Conservation (phyloP, 2,113 vertebrate genomes). For the Piprites chloris region DNA sequence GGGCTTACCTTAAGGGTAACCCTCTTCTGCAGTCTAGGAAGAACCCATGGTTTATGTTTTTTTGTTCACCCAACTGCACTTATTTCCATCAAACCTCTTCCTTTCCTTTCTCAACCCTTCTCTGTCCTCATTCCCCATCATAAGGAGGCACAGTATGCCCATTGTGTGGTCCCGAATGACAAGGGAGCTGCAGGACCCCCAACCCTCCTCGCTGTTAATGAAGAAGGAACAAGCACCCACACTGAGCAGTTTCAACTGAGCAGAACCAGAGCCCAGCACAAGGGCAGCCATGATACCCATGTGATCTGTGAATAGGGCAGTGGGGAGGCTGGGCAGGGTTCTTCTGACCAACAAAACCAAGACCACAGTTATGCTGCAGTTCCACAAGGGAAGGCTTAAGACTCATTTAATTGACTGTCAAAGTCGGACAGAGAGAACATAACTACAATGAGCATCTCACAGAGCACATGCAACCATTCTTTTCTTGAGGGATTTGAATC, state of each 20-base stretch:
- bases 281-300: background rate
- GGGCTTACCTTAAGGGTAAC: background rate
- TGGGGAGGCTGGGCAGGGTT: background rate
- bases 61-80: background rate
- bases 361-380: background rate
- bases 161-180: background rate
- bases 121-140: background rate
- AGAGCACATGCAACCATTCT: accelerated
- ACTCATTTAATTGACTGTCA: background rate
- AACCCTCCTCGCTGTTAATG: background rate
- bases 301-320: background rate
- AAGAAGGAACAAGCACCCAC: background rate
- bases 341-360: background rate
- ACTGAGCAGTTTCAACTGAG: background rate
- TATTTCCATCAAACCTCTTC: background rate
- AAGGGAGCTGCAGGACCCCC: background rate
- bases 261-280: background rate
- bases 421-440: background rate
- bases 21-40: background rate
- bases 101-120: background rate
- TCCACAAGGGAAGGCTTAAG: background rate
- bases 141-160: background rate
- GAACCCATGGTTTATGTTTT: background rate
- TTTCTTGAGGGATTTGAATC: background rate
- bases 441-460: background rate